phyloP scores from a whole-genome alignment of 2,797 vertebrate species.

The Denticeps clupeoides region DNA sequence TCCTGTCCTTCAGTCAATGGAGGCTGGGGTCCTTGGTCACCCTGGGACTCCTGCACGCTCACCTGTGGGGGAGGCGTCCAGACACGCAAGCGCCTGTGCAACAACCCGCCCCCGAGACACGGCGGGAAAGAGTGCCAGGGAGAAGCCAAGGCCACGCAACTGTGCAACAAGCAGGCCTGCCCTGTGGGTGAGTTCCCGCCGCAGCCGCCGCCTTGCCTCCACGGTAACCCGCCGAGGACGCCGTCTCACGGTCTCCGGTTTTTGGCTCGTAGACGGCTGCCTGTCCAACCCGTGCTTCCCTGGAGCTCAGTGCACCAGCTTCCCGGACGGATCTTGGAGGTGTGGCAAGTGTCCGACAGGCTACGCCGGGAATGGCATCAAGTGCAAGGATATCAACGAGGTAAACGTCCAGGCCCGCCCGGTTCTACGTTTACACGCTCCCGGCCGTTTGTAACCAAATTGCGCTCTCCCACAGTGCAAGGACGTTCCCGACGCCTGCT shows the following conservation, averaged over 20 bases:
- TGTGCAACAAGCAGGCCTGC: slow-evolving; percentile 85
- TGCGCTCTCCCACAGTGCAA: slow-evolving; percentile 76
- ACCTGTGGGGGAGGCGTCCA: slow-evolving; percentile 86
- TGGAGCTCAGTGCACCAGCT: slow-evolving; percentile 79
- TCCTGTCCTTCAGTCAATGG: slow-evolving; percentile 70
- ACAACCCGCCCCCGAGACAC: slow-evolving; percentile 75
- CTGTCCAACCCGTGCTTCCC: slow-evolving; percentile 93
- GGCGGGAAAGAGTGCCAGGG: slow-evolving; percentile 87
- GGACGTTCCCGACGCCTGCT: slow-evolving; percentile 86
- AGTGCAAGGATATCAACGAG: slow-evolving; percentile 88
- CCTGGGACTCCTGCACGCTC: slow-evolving; percentile 78
- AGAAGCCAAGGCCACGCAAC: slow-evolving; percentile 64
- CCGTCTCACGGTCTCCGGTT: no score
- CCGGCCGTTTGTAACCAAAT: no score
- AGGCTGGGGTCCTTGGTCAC: slow-evolving; percentile 94
- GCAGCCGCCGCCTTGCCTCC: no score
- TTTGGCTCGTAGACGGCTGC: slow-evolving; percentile 74
- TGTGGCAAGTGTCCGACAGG: slow-evolving; percentile 85
- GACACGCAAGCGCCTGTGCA: slow-evolving; percentile 81
- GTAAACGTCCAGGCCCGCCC: slow-evolving; percentile 37
- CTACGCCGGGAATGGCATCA: slow-evolving; percentile 81
- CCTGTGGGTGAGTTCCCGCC: slow-evolving; percentile 91
- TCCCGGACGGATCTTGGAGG: slow-evolving; percentile 89
- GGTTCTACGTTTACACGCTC: no score
- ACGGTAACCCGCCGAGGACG: no score